A percentile compares a stretch with the other conserved stretches of the same genome.
Conservation (phyloP, 2,797 vertebrate species). For the Chelon labrosus region DNA sequence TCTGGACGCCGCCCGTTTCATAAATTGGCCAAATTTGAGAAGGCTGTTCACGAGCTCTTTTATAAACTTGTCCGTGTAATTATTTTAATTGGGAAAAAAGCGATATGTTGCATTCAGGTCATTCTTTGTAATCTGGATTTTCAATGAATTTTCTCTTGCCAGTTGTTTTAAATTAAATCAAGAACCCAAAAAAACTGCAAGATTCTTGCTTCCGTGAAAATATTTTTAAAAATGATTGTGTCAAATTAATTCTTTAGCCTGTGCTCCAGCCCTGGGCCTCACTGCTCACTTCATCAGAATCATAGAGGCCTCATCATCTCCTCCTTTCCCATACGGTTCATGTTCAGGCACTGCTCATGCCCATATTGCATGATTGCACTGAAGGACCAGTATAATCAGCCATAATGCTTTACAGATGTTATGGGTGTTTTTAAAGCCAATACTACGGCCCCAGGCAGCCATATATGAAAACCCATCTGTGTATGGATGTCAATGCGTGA, state of each 20-base stretch:
- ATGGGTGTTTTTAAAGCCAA: slow-evolving; percentile 79
- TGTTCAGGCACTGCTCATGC: slow-evolving; percentile 67
- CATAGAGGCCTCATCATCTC: slow-evolving; percentile 52
- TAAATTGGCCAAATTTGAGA: too few relatives aligned
- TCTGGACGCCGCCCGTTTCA: too few relatives aligned
- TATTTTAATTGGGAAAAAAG: too few relatives aligned
- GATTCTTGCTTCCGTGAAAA: neutral
- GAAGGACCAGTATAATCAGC: slow-evolving; percentile 80
- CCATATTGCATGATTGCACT: slow-evolving; percentile 77
- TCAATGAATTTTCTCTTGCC: neutral
- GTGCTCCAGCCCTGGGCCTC: slow-evolving; percentile 38
- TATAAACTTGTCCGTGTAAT: too few relatives aligned
- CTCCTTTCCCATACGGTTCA: slow-evolving; percentile 61
- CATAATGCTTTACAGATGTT: slow-evolving; percentile 83
- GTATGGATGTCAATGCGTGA: slow-evolving; percentile 47
- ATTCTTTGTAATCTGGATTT: neutral
- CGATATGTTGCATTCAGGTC: neutral
- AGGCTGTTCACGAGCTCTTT: too few relatives aligned
- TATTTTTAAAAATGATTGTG: neutral
- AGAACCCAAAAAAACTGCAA: neutral
- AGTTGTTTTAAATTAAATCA: neutral
- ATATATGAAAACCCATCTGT: slow-evolving; percentile 76
- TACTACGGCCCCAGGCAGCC: slow-evolving; percentile 70
- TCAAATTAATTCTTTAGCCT: neutral
- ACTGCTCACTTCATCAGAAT: slow-evolving; percentile 45